These are phyloP conservation scores for Sesamia inferens DNA, from an alignment of 2,888 invertebrate species.

Conservation along the genomic window DNA sequence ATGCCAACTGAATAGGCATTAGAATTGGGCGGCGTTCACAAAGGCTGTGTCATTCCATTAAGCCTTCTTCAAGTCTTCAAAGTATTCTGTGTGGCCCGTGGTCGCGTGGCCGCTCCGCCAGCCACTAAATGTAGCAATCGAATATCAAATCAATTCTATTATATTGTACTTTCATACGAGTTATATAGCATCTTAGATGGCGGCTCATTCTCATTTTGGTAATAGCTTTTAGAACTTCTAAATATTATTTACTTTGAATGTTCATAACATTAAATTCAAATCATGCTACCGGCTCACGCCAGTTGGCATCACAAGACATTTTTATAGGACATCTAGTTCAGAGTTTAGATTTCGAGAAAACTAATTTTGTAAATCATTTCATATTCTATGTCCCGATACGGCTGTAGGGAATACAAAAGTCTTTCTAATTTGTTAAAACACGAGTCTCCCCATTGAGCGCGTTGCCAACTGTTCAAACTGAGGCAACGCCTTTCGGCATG, in stretches of 20 bases:
- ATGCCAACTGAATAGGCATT: conserved; percentile 90
- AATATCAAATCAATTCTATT: conserved; percentile 88
- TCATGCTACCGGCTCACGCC: conserved; percentile 36
- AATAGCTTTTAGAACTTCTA: conserved; percentile 56
- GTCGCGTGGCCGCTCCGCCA: conserved; percentile 82
- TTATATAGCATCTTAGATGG: conserved; percentile 63
- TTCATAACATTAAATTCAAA: conserved; percentile 40
- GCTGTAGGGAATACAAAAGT: conserved; percentile 67
- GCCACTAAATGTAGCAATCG: conserved; percentile 79
- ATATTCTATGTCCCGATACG: conserved; percentile 34
- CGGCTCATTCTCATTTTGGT: conserved; percentile 69
- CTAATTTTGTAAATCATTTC: conserved; percentile 23
- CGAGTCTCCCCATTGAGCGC: conserved; percentile 73
- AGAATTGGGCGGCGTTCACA: conserved; percentile 89
- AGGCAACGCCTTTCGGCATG: conserved; percentile 84
- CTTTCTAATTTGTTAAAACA: conserved; percentile 76
- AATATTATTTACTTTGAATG: conserved; percentile 58
- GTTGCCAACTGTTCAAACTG: conserved; percentile 87
- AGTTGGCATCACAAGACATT: conserved; percentile 14
- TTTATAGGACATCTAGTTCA: conserved; percentile 15
- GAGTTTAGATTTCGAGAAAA: conserved; percentile 27
- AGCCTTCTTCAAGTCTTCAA: conserved; percentile 88
- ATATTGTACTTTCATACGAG: conserved; percentile 79
- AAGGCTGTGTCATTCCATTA: conserved; percentile 90
- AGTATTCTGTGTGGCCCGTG: conserved; percentile 86